Percentiles rank a stretch among this genome's conserved stretches.
Conservation (phyloP, 2,797 vertebrate species). For the Masticophis lateralis region DNA sequence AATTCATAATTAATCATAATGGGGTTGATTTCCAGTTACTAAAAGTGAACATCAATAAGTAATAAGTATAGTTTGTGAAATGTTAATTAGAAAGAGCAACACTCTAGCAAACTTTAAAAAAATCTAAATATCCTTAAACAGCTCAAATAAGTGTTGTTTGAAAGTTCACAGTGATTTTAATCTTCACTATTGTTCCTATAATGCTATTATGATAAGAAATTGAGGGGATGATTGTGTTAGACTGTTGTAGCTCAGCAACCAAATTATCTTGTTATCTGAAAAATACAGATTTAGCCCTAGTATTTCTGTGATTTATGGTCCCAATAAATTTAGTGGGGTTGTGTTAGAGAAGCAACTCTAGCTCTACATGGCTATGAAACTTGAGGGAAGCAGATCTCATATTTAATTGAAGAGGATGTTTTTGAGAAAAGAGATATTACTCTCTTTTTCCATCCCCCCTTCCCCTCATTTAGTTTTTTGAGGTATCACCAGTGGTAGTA, state of each 20-base stretch:
- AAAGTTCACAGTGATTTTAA: not conserved
- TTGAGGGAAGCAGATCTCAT: not conserved
- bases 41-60: slow-evolving; percentile 13
- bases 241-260: not conserved
- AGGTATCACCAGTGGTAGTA: not conserved
- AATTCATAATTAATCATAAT: slow-evolving; percentile 28
- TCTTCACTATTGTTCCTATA: not conserved
- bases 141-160: not conserved
- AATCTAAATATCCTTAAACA: not conserved
- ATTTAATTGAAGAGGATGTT: not conserved
- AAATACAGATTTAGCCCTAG: not conserved
- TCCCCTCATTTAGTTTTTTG: not conserved
- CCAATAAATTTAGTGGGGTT: not conserved
- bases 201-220: not conserved
- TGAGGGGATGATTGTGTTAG: not conserved
- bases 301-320: not conserved
- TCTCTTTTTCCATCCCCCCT: not conserved
- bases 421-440: not conserved
- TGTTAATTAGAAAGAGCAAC: not conserved
- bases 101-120: not conserved
- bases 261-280: not conserved
- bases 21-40: not conserved
- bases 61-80: slow-evolving; percentile 28
- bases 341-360: not conserved
- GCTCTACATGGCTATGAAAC: not conserved